Evolutionary conservation across 2,888 invertebrate species (phyloP).

Genomic region (Pollenia labialis): DNA sequence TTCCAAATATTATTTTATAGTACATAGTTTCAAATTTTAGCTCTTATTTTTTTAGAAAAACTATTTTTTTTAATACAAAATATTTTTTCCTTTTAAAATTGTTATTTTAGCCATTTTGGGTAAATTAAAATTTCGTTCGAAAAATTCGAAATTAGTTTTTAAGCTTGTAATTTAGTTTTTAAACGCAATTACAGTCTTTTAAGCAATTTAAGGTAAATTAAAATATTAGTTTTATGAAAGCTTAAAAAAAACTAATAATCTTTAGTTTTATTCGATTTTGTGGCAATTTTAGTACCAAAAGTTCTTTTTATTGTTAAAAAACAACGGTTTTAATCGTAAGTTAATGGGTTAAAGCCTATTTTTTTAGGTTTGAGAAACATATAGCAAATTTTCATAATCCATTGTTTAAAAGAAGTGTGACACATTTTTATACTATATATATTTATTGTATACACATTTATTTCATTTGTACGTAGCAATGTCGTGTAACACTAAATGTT

Average conservation of each 20-base stretch:
- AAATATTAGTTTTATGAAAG: too few species aligned
- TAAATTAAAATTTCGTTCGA: neutral
- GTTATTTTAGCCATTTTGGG: neutral
- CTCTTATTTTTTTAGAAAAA: neutral
- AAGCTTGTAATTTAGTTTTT: neutral
- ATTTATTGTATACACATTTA: too few species aligned
- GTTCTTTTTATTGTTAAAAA: too few species aligned
- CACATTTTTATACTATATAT: conserved; percentile 60
- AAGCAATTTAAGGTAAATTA: neutral
- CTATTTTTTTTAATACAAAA: neutral
- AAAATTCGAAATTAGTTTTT: neutral
- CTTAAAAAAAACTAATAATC: too few species aligned
- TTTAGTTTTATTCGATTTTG: too few species aligned
- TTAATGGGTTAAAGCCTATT: neutral
- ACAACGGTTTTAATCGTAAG: too few species aligned
- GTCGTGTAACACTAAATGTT: neutral
- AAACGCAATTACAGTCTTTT: neutral
- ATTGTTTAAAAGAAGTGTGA: conserved; percentile 50
- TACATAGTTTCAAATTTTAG: too few species aligned
- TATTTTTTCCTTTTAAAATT: neutral
- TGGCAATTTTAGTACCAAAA: too few species aligned
- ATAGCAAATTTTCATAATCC: conserved; percentile 49
- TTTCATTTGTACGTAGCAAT: too few species aligned
- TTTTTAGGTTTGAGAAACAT: conserved; percentile 25
- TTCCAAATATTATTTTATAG: neutral